Base-by-base conservation (phyloP, 2,113 vertebrate genomes). In the Fregetta grallaria region DNA sequence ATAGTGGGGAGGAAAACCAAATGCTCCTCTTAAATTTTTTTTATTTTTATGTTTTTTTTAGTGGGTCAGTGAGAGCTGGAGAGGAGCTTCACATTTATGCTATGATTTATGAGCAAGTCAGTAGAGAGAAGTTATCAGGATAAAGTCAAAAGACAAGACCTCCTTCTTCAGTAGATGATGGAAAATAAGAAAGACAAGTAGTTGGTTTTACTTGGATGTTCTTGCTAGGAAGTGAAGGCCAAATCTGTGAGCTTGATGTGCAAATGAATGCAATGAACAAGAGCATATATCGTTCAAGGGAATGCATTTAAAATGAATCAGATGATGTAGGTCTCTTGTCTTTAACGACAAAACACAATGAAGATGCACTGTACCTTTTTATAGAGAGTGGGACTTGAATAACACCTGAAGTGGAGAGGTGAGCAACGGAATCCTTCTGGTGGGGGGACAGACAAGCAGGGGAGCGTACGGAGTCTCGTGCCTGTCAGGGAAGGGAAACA, bases 401-500 rank as follows among this genome's bases (percentile, higher is more conserved):
- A 44, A 34, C 34, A 22, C 26, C 14, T 73, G 62, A 34, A 50
- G 27, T 3, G 68, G 40, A 42, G 20, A 62, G 16, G 21, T 53
- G 50, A 66, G 32, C 0, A 0, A 23, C 29, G 49, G 58, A 49
- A 7, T 17, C 32, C 17, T 42, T 34, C 17, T 56, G n/a, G 17
- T 40, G 9, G 15, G n/a, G 45, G 13, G 17, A 7, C 16, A 34
- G 75, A n/a, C 0, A 0, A 38, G 38, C 65, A 77, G 73, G n/a
- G 23, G 2, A 26, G 26, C 0, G 1, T 21, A 10, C 0, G 0
- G 75, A 44, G 17, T 70, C 71, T 27, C 1, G 2, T 50, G 58
- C 36, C 40, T 85, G n/a, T 40, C 1, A 1, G 27, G 44, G 36
- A 87, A 26, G 34, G 36, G 42, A 71, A 83, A 12, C 14, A 14